These are phyloP conservation scores for Lasaia peninsularis DNA, from an alignment of 1,140 invertebrate genomes.

Conservation along the genomic window DNA sequence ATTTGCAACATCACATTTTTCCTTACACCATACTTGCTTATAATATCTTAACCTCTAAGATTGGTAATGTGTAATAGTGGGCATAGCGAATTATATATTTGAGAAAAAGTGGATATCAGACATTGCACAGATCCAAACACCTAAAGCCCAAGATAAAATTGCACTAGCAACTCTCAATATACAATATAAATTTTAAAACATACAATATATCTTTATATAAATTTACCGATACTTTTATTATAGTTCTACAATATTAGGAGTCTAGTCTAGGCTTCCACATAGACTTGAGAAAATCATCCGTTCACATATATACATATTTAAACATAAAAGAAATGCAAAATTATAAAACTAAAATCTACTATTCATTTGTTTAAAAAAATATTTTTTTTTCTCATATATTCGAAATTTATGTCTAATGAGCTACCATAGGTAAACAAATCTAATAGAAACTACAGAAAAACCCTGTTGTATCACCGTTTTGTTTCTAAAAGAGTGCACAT, in stretches of 20 bases:
- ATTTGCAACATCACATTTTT: conserved; percentile 67
- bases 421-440: conserved; percentile 22
- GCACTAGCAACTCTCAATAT: conserved; percentile 32
- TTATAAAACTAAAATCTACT: conserved; percentile 26
- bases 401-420: conserved; percentile 23
- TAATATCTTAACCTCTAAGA: conserved; percentile 1
- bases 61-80: conserved; percentile 8
- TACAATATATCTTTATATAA: conserved; percentile 26
- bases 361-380: conserved; percentile 28
- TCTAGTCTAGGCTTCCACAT: conserved; percentile 13
- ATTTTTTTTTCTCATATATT: conserved; percentile 31
- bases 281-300: conserved; percentile 24
- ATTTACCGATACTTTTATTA: conserved; percentile 10
- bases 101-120: conserved; percentile 21
- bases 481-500: not conserved
- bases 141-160: conserved; percentile 48
- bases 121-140: conserved; percentile 53
- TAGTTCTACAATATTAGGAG: conserved; percentile 14
- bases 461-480: conserved; percentile 28
- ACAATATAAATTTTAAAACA: conserved; percentile 29
- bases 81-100: conserved; percentile 15
- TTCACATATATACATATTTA: conserved; percentile 37
- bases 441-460: conserved; percentile 29
- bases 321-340: conserved; percentile 35
- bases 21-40: conserved; percentile 17